Conservation (phyloP, 1,140 invertebrate genomes). For the Zophobas morio region DNA sequence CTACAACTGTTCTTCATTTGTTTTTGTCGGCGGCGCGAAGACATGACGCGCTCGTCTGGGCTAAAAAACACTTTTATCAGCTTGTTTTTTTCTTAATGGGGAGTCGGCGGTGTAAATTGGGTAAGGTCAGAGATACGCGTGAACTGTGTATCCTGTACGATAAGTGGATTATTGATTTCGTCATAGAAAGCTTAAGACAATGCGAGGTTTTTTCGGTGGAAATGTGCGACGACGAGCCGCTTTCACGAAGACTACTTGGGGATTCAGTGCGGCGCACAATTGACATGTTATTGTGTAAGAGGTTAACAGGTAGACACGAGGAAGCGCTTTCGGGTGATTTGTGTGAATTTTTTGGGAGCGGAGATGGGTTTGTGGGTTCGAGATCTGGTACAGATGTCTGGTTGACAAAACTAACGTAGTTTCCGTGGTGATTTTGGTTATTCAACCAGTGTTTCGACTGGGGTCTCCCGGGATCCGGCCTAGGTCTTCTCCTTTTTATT, state of each 20-base stretch:
- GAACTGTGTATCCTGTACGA: conserved; percentile 22
- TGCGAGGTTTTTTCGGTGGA: conserved; percentile 14
- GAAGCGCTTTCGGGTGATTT: neutral
- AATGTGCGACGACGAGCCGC: conserved; percentile 2
- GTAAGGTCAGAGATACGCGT: conserved; percentile 28
- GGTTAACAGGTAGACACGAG: conserved; percentile 4
- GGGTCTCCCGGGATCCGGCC: too few species aligned
- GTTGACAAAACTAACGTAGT: too few species aligned
- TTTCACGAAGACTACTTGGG: neutral
- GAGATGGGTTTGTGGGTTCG: too few species aligned
- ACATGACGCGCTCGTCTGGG: neutral
- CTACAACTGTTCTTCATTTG: conserved; percentile 38
- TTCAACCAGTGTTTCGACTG: too few species aligned
- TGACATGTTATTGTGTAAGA: conserved; percentile 27
- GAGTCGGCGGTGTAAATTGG: conserved; percentile 9
- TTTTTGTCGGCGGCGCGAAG: conserved; percentile 10
- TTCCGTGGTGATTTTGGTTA: too few species aligned
- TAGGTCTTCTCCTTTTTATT: too few species aligned
- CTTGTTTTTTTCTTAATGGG: neutral
- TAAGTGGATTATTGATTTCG: conserved; percentile 34
- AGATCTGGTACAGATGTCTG: too few species aligned
- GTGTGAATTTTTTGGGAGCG: too few species aligned
- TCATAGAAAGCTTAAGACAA: conserved; percentile 34
- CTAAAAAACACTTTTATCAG: neutral
- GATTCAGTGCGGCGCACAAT: neutral